phyloP scores from a whole-genome alignment of 2,888 invertebrate species.

The Leucania comma region DNA sequence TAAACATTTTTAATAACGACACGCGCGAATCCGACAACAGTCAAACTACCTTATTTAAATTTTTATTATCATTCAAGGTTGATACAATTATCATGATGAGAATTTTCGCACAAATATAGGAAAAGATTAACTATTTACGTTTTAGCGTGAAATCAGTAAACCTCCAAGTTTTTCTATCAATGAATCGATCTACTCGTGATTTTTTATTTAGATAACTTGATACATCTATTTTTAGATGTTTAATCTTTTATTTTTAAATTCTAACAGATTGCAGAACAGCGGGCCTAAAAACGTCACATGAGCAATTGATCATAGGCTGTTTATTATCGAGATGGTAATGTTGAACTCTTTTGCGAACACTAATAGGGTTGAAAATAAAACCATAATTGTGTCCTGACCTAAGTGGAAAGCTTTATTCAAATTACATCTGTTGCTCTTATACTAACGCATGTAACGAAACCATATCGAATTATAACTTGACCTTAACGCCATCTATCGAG shows the following conservation, averaged over 20 bases:
- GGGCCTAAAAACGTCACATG: no score
- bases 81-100: slow-evolving; percentile 50
- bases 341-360: no score
- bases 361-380: no score
- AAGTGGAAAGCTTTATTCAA: no score
- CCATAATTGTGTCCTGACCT: no score
- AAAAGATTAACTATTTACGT: slow-evolving; percentile 45
- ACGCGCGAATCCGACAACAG: slow-evolving; percentile 12
- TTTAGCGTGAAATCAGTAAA: slow-evolving; percentile 24
- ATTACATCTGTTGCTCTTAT: no score
- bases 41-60: slow-evolving; percentile 22
- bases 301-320: no score
- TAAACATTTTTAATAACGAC: neutral
- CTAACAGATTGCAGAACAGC: no score
- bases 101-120: slow-evolving; percentile 59
- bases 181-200: slow-evolving; percentile 26
- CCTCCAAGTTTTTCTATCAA: slow-evolving; percentile 35
- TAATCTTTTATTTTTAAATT: neutral
- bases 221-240: neutral
- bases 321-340: no score
- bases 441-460: no score
- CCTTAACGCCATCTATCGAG: no score
- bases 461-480: no score
- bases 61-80: slow-evolving; percentile 52
- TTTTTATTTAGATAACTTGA: neutral